These are phyloP conservation scores for Drosophila ficusphila DNA, from an alignment of 1,140 invertebrate genomes.

Conservation along the genomic window DNA sequence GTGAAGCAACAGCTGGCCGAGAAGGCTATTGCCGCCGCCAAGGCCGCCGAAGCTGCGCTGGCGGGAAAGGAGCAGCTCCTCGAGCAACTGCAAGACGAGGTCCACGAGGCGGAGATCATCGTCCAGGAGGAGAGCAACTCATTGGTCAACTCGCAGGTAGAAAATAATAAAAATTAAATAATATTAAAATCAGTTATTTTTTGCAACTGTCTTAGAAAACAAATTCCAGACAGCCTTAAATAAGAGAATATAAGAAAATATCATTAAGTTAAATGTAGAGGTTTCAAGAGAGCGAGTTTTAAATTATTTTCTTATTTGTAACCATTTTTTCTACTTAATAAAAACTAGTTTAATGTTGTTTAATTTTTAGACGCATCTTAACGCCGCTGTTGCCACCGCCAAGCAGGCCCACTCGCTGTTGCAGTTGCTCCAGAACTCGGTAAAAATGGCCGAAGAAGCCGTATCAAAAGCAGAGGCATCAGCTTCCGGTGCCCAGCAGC, in stretches of 20 bases:
- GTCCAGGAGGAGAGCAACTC: constrained; percentile 86
- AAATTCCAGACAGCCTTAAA: too few species aligned
- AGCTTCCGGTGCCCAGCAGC: constrained; percentile 85
- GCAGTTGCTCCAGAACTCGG: constrained; percentile 79
- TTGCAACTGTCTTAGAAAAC: too few species aligned
- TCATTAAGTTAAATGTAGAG: too few species aligned
- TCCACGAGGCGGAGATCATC: constrained; percentile 87
- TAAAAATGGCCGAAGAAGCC: constrained; percentile 86
- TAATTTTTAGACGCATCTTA: constrained; percentile 85
- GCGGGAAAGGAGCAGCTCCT: constrained; percentile 87
- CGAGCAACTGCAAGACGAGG: constrained; percentile 86
- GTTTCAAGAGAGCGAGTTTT: too few species aligned
- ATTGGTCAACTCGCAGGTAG: constrained; percentile 84
- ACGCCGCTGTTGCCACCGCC: constrained; percentile 85
- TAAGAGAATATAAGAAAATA: too few species aligned
- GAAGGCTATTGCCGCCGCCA: constrained; percentile 87
- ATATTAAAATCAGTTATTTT: too few species aligned
- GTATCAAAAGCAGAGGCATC: constrained; percentile 86
- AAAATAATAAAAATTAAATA: too few species aligned
- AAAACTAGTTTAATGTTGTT: too few species aligned
- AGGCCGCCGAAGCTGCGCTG: constrained; percentile 87
- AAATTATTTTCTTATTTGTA: too few species aligned
- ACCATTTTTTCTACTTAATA: too few species aligned
- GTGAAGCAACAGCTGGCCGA: constrained; percentile 88
- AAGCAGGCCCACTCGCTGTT: constrained; percentile 85